Conservation (phyloP, 2,113 vertebrate species). For the Phaethornis superciliosus region DNA sequence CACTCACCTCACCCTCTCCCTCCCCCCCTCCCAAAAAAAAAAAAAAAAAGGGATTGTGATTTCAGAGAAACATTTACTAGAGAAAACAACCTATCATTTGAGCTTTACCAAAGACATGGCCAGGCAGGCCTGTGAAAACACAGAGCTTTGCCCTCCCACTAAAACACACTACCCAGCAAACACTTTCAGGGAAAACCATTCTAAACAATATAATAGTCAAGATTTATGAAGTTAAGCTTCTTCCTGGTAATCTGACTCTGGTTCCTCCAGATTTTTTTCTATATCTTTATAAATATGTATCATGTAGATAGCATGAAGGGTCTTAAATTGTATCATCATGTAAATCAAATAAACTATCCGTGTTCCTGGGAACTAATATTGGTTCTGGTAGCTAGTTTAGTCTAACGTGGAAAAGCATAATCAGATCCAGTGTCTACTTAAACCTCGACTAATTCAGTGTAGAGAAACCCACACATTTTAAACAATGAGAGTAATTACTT, state of each 20-base stretch:
- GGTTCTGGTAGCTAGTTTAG: not conserved
- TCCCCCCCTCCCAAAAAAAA: no score
- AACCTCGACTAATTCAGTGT: not conserved
- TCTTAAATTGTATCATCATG: not conserved
- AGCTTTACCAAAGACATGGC: not conserved
- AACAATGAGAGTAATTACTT: not conserved
- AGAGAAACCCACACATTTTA: not conserved
- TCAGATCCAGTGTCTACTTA: not conserved
- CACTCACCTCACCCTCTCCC: no score
- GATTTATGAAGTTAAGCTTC: not conserved
- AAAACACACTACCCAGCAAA: not conserved
- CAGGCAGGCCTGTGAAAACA: not conserved
- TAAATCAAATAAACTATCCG: not conserved
- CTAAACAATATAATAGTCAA: not conserved
- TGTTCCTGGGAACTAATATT: not conserved
- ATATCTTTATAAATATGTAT: not conserved
- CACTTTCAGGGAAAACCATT: not conserved
- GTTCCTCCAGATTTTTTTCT: not conserved
- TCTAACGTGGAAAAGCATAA: not conserved
- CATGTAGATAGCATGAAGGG: not conserved
- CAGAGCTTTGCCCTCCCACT: not conserved
- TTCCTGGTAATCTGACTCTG: not conserved
- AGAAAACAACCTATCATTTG: not conserved
- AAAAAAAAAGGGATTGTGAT: not conserved
- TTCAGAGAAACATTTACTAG: not conserved